Evolutionary conservation across 1,140 invertebrate species (phyloP).

Genomic region (Drosophila ananassae): DNA sequence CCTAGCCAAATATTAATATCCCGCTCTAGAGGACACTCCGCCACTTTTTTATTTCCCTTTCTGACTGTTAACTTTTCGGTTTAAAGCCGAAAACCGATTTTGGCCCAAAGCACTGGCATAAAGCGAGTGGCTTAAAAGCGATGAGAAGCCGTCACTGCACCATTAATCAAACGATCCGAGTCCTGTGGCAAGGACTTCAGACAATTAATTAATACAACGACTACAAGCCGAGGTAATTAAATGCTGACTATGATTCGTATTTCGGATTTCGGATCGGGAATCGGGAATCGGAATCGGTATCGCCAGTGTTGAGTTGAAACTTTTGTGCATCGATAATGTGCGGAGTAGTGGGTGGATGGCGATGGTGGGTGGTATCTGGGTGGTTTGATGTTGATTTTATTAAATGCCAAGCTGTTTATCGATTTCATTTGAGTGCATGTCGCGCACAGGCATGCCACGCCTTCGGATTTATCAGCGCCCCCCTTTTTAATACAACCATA

Average conservation of each 20-base stretch:
- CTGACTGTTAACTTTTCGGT: neutral
- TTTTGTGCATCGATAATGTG: constrained; percentile 10
- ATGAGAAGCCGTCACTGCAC: neutral
- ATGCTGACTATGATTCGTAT: constrained; percentile 2
- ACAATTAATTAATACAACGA: constrained; percentile 9
- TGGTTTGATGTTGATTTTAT: constrained; percentile 56
- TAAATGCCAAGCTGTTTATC: constrained; percentile 71
- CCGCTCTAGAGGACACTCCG: no score
- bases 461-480: neutral
- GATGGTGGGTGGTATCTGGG: neutral
- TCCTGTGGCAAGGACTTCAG: neutral
- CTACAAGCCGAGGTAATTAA: constrained; percentile 29
- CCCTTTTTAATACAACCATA: neutral
- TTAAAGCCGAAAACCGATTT: neutral
- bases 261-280: neutral
- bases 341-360: neutral
- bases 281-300: constrained; percentile 2
- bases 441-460: constrained; percentile 53
- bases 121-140: neutral
- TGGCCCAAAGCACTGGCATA: neutral
- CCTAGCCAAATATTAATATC: neutral
- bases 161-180: constrained; percentile 1
- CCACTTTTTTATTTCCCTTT: neutral
- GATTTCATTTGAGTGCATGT: constrained; percentile 67
- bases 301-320: constrained; percentile 3